Base-by-base conservation (phyloP, 1,140 invertebrate genomes). In the Aphaenogaster floridana region DNA sequence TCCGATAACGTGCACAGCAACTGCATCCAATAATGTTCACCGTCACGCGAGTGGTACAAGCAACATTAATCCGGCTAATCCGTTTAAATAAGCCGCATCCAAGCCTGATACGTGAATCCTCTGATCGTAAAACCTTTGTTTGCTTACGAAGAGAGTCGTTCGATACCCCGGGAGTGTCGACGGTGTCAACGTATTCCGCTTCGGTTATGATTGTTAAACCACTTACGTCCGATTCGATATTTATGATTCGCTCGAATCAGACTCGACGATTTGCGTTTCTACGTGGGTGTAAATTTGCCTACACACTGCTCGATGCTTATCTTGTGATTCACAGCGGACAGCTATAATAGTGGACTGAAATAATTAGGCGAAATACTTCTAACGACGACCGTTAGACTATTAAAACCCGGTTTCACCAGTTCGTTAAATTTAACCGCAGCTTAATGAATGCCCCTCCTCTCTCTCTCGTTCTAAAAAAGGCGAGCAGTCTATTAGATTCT, bases 31-130 rank as follows among this genome's bases (percentile, higher is more conserved):
- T 84, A 74, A 84, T 52, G 79, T 59, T 15, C 21, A 34, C 17
- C 13, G 42, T 84, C 54, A 84, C 69, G 80, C 69, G 80, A 74
- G 15, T 28, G 61, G 36, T 39, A 34, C 61, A 59, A 48, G 54
- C 45, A 48, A 63, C 42, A 45, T 61, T 84, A 84, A 84, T 74
- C 80, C 68, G 69, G 28, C 50, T 83, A 74, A 83, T 61, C 54
- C 54, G 69, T 74, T 74, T 84, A 59, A 84, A 45, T 84, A 74
- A 84, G 42, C 42, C 69, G 28, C 17, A 39, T 84, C 28, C 64
- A 36, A 57, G 50, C 54, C 13, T n/a, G 80, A 36, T 61, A 76
- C 48, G 54, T 52, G 39, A 61, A 76, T 74, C 69, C 54, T 57
- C 50, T 39, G 28, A 84, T 15, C 42, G 54, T 74, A 59, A 74